Conservation (phyloP, 1,140 invertebrate species). For the Pogonomyrmex barbatus region DNA sequence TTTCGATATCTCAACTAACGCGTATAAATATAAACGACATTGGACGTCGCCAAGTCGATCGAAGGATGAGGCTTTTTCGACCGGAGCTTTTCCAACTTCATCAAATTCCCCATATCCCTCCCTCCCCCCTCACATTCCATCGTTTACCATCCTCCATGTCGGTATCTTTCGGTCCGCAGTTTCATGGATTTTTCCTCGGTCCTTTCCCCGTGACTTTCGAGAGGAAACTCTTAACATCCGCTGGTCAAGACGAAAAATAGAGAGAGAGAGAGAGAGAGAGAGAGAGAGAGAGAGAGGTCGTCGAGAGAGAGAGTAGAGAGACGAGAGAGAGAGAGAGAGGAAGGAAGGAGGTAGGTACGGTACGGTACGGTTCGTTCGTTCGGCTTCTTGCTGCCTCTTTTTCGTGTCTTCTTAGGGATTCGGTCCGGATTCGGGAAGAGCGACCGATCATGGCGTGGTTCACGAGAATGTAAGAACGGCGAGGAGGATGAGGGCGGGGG, state of each 20-base stretch:
- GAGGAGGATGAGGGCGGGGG: not conserved
- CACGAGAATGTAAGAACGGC: not conserved
- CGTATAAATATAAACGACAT: constrained; percentile 70
- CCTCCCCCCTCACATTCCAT: not conserved
- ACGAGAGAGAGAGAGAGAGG: too few relatives aligned
- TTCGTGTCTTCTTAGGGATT: constrained; percentile 38
- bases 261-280: constrained; percentile 37
- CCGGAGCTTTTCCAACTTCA: constrained; percentile 44
- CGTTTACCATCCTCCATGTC: constrained; percentile 1
- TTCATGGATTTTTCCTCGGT: constrained; percentile 37
- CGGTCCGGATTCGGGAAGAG: not conserved
- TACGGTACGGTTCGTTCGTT: too few relatives aligned
- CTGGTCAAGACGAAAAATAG: constrained; percentile 40
- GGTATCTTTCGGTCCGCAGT: constrained; percentile 29
- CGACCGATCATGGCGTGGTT: constrained; percentile 7
- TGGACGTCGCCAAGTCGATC: constrained; percentile 44
- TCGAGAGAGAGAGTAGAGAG: too few relatives aligned
- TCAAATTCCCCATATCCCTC: not conserved
- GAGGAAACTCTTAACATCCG: constrained; percentile 59
- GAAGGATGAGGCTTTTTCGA: constrained; percentile 15
- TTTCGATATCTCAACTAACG: constrained; percentile 79
- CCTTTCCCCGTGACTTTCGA: constrained; percentile 13
- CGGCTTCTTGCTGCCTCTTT: constrained; percentile 35
- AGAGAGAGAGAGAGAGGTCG: too few relatives aligned
- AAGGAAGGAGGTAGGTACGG: too few relatives aligned